phyloP scores from a whole-genome alignment of 1,140 invertebrate genomes.

The Nylanderia fulva region DNA sequence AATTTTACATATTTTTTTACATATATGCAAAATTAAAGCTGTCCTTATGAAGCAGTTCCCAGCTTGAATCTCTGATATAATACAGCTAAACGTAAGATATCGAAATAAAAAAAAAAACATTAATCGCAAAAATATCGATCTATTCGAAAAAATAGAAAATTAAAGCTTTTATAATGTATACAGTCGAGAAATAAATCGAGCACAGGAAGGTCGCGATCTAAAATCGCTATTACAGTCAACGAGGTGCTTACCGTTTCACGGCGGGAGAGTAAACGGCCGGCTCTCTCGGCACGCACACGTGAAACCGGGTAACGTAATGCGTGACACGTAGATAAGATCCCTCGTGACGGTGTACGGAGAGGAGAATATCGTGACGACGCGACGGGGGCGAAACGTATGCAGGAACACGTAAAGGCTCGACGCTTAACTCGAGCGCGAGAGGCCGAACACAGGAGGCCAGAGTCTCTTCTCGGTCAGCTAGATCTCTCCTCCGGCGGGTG shows the following conservation, averaged over 20 bases:
- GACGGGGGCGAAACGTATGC: conserved; percentile 73
- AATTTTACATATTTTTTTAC: no score
- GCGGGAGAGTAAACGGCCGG: conserved; percentile 69
- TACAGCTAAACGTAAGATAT: no score
- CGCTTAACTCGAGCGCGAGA: conserved; percentile 70
- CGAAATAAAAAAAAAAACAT: no score
- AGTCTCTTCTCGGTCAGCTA: no score
- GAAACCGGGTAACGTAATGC: conserved; percentile 65
- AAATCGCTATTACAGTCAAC: conserved; percentile 75
- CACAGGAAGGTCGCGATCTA: conserved; percentile 60
- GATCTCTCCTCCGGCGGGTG: conserved; percentile 71
- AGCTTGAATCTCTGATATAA: no score
- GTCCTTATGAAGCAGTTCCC: no score
- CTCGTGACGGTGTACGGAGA: conserved; percentile 44
- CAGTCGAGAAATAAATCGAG: not conserved
- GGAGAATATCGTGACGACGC: conserved; percentile 61
- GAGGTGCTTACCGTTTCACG: conserved; percentile 71
- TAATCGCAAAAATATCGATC: not conserved
- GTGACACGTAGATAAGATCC: conserved; percentile 79
- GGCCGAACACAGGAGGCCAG: conserved; percentile 11
- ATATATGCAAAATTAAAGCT: no score
- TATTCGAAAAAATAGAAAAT: no score
- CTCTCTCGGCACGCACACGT: conserved; percentile 65
- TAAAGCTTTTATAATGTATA: no score
- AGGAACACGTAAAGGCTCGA: conserved; percentile 70